A percentile compares a stretch with the other conserved stretches of the same genome.
Evolutionary conservation across 2,113 vertebrate species (phyloP).

Genomic region (Gymnocephalus cernua): DNA sequence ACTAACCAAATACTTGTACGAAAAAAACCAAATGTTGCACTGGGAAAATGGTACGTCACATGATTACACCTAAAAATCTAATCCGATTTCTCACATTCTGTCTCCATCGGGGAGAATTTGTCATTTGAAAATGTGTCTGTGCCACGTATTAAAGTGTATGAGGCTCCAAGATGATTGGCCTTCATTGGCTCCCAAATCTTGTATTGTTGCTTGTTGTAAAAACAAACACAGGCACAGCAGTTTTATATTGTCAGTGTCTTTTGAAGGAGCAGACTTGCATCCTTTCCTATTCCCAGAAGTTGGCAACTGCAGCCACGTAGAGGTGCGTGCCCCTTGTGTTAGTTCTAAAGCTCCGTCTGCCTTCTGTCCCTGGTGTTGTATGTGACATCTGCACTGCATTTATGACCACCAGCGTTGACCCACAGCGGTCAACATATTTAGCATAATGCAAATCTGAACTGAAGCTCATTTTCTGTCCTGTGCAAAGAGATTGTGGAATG

Average conservation of each 20-base stretch:
- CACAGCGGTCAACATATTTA: conserved; percentile 24
- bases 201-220: not conserved
- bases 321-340: not conserved
- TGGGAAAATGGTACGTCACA: not conserved
- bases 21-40: not conserved
- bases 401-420: conserved; percentile 39
- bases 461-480: conserved; percentile 5
- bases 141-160: not conserved
- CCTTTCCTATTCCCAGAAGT: conserved; percentile 4
- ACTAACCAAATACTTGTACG: not conserved
- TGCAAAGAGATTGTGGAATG: conserved; percentile 12
- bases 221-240: not conserved
- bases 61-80: not conserved
- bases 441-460: conserved; percentile 29
- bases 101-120: not conserved
- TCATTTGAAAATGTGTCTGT: not conserved
- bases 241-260: conserved; percentile 8
- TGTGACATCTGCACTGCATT: conserved; percentile 50
- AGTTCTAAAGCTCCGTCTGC: conserved; percentile 25
- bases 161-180: conserved; percentile 13
- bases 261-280: conserved; percentile 14
- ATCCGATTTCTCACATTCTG: not conserved
- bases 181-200: not conserved
- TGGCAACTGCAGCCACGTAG: not conserved
- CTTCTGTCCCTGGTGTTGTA: conserved; percentile 16